Base-by-base conservation (phyloP, 2,797 vertebrate species). In the Oceanodroma leucorhoa region DNA sequence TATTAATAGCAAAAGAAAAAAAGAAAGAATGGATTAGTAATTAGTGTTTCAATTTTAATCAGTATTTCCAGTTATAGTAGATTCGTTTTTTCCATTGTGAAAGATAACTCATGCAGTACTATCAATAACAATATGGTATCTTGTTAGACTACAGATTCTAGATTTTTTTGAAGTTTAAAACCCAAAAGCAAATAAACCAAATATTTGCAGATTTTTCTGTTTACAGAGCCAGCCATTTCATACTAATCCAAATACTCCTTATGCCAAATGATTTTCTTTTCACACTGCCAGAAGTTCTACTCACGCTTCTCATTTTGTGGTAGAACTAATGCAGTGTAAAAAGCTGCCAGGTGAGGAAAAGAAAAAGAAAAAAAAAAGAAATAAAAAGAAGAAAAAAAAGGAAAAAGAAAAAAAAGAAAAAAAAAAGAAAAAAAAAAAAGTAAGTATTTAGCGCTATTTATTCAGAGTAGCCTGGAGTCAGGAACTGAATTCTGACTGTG, bases 341-440 rank as follows among this genome's bases (percentile, higher is more conserved):
- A 50, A 58, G 13, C 14, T 90, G n/a, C 6, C 20, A 69, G 27
- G 14, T 53, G 10, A 55, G 15, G 3, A 1, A 3, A 21, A 23
- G 23, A 46, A 46, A 46, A 22, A 46, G 23, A 12, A 46, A 46
- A 12, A 46, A 12, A 13, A 46, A 46, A 10, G 10, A 20, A 55
- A 43, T 19, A 19, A 19, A 43, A 43, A 17, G 10, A 43, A 43
- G 8, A 43, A 43, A 43, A 19, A 10, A 6, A 24, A 21, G 67
- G 19, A 8, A 8, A 27, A 50, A 3, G 24, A 4, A 15, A 6
- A 11, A 13, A 20, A 55, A 10, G 13, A 9, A 14, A 1, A 1
- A 45, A 45, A 45, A 19, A 43, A 43, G 41, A 43, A 15, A 20
- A 55, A 10, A 15, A 16, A 14, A 1, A 1, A 62, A 53, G 6